Percentiles rank a stretch among this genome's conserved stretches.
Conservation (phyloP, 1,140 invertebrate species). For the Aporrectodea caliginosa region DNA sequence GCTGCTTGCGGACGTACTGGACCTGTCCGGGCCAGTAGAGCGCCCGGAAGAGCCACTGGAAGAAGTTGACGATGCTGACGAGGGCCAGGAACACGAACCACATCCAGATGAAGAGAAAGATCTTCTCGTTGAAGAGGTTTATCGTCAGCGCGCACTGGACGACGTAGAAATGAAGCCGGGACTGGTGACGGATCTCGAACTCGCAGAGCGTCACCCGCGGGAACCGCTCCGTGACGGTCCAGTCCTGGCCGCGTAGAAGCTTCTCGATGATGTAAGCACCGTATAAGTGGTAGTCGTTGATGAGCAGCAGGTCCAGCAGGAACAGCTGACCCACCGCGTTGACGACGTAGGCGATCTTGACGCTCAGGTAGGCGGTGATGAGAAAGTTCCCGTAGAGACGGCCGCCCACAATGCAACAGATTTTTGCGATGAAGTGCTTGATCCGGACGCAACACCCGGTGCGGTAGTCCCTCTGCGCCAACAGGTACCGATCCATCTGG, state of each 20-base stretch:
- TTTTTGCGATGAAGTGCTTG: conserved; percentile 48
- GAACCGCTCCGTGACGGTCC: conserved; percentile 55
- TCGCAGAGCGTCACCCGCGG: conserved; percentile 60
- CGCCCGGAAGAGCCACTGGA: conserved; percentile 44
- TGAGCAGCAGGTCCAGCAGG: conserved; percentile 59
- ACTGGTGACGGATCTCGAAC: conserved; percentile 59
- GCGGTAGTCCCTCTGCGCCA: conserved; percentile 50
- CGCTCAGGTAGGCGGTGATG: conserved; percentile 57
- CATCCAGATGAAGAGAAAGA: conserved; percentile 61
- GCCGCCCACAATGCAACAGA: conserved; percentile 51
- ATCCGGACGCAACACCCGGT: conserved; percentile 48
- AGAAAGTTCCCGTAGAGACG: conserved; percentile 59
- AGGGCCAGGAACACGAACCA: conserved; percentile 60
- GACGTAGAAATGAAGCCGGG: conserved; percentile 57
- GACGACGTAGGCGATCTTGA: conserved; percentile 58
- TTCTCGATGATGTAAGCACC: conserved; percentile 59
- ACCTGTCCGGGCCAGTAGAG: conserved; percentile 30
- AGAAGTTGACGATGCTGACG: conserved; percentile 54
- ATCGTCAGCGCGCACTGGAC: conserved; percentile 61
- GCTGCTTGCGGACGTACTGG: conserved; percentile 30
- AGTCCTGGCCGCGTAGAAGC: conserved; percentile 55
- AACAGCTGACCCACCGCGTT: conserved; percentile 61
- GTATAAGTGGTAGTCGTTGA: conserved; percentile 57
- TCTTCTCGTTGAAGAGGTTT: conserved; percentile 61
- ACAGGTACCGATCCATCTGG: conserved; percentile 53